Evolutionary conservation across 2,888 invertebrate species (phyloP), one percentile per base, ranked within the genome.

Genomic region (Gerris lacustris): DNA sequence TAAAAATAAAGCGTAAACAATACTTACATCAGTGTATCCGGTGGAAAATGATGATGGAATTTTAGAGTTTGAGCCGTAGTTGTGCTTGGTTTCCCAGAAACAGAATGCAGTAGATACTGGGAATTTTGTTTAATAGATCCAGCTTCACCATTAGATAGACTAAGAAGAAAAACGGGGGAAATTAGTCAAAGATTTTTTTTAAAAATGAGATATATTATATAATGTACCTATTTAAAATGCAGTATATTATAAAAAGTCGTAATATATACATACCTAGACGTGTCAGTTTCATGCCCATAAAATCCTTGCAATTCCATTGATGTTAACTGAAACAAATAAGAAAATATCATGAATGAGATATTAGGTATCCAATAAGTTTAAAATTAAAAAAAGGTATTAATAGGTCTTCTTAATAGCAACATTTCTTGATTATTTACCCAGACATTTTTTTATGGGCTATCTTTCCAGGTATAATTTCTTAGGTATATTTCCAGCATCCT

Each of bases 21-120:
- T 31, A 55, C 86, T 85, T 83, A 88, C 88, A 86, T 87, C 80
- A 90, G 87, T 79, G 91, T 88, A 80, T 94, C 93, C 74, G 92
- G 93, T 78, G 93, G 93, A 83, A 93, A 94, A 80, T 93, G 92
- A 81, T 94, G 93, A 85, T 94, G 94, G 82, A 94, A 94, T 82
- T 94, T 94, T 77, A 94, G 86, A 77, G 92, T 92, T 70, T 92
- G 92, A 74, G 92, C 88, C 78, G 90, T 88, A 69, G 91, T 90
- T 79, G 88, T 86, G 76, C 86, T 85, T 76, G 82, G 77, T 73
- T 77, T 78, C 69, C 75, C 76, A 71, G 86, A 84, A 72, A 88
- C 87, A 45, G 83, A 79, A 80, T 91, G 90, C 75, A 90, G 82
- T 76, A 90, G 83, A 83, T 89, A 91, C 68, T 90, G 90, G 67